Percentiles rank a stretch among this genome's conserved stretches.
Conservation (phyloP, 64 coral and sea anemone genomes). For the Astreopora myriophthalma region DNA sequence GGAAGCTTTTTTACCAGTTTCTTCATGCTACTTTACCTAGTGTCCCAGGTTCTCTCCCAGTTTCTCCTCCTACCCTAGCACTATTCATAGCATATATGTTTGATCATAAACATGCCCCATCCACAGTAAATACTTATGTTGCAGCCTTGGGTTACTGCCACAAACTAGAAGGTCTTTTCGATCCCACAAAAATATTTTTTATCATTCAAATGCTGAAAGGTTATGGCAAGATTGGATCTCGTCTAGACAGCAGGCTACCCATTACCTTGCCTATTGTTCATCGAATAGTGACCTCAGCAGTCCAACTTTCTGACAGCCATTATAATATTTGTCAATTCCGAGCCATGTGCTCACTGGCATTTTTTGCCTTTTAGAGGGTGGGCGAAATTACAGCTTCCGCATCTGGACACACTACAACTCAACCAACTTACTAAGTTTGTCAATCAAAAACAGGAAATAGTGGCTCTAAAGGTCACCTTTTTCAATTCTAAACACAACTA, state of each 20-base stretch:
- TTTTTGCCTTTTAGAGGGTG: conserved; percentile 65
- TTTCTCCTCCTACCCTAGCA: conserved; percentile 11
- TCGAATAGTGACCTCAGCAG: background rate
- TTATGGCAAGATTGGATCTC: conserved; percentile 55
- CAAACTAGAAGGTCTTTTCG: conserved; percentile 30
- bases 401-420: conserved; percentile 16
- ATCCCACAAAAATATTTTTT: conserved; percentile 30
- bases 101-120: conserved; percentile 27
- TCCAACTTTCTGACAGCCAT: conserved; percentile 11
- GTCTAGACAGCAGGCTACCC: conserved; percentile 61
- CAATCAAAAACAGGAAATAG: conserved; percentile 19
- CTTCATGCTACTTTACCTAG: conserved; percentile 14
- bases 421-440: conserved; percentile 38
- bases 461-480: conserved; percentile 51
- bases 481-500: conserved; percentile 67
- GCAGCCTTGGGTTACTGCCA: conserved; percentile 56
- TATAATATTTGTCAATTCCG: conserved; percentile 62
- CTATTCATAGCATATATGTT: conserved; percentile 51
- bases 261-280: conserved; percentile 72
- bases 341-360: conserved; percentile 72
- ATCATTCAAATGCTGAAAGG: conserved; percentile 64
- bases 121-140: conserved; percentile 56
- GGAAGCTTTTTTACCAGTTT: conserved; percentile 54
- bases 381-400: conserved; percentile 45
- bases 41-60: background rate